Percentiles rank a stretch among this genome's conserved stretches.
These are phyloP conservation scores for Artemia franciscana DNA, from an alignment of 1,140 invertebrate species.

Conservation along the genomic window DNA sequence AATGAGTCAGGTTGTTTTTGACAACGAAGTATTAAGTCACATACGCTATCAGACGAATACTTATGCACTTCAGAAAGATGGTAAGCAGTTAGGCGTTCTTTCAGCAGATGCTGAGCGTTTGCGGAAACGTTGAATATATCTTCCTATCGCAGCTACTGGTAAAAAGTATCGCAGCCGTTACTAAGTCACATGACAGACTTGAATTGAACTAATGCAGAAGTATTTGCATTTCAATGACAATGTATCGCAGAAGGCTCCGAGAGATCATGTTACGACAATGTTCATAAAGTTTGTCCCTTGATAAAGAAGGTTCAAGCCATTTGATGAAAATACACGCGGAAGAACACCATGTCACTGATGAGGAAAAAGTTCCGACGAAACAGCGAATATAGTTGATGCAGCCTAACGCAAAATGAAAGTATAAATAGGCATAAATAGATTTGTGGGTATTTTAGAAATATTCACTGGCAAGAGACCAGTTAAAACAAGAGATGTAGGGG, in stretches of 20 bases:
- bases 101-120: not conserved
- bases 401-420: too few species aligned
- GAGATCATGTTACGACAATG: not conserved
- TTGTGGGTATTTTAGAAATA: too few species aligned
- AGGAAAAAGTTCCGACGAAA: too few species aligned
- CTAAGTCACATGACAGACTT: not conserved
- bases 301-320: too few species aligned
- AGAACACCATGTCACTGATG: too few species aligned
- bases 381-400: too few species aligned
- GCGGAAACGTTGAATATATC: not conserved
- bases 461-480: too few species aligned
- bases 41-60: too few species aligned
- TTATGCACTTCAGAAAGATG: not conserved
- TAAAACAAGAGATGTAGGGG: not conserved
- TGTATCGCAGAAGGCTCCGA: not conserved
- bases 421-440: too few species aligned
- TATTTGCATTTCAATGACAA: constrained; percentile 2
- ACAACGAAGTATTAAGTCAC: not conserved
- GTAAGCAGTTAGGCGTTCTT: not conserved
- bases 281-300: constrained; percentile 1
- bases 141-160: not conserved
- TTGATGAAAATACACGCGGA: too few species aligned
- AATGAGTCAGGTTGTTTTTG: not conserved
- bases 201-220: not conserved
- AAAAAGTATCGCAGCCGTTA: not conserved